Base-by-base conservation (phyloP, 2,797 vertebrate species). In the Gobionotothen gibberifrons region DNA sequence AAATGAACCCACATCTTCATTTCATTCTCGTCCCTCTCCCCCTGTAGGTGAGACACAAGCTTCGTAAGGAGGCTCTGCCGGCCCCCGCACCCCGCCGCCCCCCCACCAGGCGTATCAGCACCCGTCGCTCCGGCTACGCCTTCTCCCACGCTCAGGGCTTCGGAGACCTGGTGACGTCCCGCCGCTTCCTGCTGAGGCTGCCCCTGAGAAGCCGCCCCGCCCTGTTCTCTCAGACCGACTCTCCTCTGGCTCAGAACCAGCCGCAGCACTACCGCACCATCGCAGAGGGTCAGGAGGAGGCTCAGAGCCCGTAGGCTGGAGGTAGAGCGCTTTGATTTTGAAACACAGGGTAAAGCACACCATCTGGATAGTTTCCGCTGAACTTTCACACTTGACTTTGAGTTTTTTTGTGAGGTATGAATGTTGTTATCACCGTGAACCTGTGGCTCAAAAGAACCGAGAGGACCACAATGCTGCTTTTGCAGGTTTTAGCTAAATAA, bases 61-160 rank as follows among this genome's bases (percentile, higher is more conserved):
- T 97, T 57, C 92, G 77, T 40, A 89, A 93, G 74, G 93, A 91
- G 87, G 93, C 89, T 2, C 55, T 86, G 9, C 95, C 95, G 0
- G 85, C 78, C 8, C 92, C 93, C 0, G 72, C 84, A 0, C 83
- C 91, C 7, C 82, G 69, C 47, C 92, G 76, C 54, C 57, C 69
- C 9, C 92, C 47, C 1, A 0, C 75, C 44, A 92, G 90, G 16
- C 92, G 93, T 0, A 54, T 93, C 81, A 93, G 94, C 85, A 93
- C 94, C 4, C 95, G 94, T 0, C 95, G 96, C 15, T 99, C 98
- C 0, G 96, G 96, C 72, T 99, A 99, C 1, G 98, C 98, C n/a
- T 99, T 99, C 93, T 96, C 98, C 17, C 98, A 99, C 64, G 83
- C 95, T 32, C 92, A 96, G 0, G 97, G 98, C 65, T 99, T 96